A percentile compares a stretch with the other conserved stretches of the same genome.
Evolutionary conservation across 2,113 vertebrate species (phyloP).

Genomic region (Bombycilla garrulus): DNA sequence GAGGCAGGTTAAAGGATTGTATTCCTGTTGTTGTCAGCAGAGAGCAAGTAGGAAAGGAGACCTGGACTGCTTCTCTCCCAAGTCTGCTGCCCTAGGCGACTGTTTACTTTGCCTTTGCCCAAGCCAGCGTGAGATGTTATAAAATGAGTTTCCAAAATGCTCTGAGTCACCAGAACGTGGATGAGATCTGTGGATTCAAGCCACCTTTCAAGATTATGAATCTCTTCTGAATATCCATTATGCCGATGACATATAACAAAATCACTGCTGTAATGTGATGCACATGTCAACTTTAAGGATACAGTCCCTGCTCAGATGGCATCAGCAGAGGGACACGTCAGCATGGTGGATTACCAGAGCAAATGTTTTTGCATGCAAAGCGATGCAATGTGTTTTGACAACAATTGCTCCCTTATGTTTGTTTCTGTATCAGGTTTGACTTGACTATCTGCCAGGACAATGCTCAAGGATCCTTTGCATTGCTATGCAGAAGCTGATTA

Average conservation of each 20-base stretch:
- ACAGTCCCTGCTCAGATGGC: conserved; percentile 6
- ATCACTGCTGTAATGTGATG: conserved; percentile 35
- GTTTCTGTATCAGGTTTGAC: conserved; percentile 38
- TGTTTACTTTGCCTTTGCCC: conserved; percentile 42
- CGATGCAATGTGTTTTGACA: conserved; percentile 58
- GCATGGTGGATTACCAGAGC: conserved; percentile 63
- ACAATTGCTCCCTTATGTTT: conserved; percentile 48
- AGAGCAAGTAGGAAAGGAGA: background rate
- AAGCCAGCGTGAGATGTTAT: conserved; percentile 11
- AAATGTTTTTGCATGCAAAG: conserved; percentile 44
- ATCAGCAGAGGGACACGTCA: conserved; percentile 39
- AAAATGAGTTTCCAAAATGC: conserved; percentile 46
- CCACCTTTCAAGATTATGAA: conserved; percentile 52
- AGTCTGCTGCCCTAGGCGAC: background rate
- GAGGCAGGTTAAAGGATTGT: background rate
- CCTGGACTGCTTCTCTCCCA: background rate
- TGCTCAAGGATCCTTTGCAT: background rate
- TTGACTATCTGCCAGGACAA: conserved; percentile 20
- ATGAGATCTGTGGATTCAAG: conserved; percentile 31
- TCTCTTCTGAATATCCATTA: conserved; percentile 47
- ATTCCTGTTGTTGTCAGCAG: background rate
- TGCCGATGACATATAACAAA: conserved; percentile 25
- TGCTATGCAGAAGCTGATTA: conserved; percentile 34
- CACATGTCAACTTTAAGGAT: conserved; percentile 18
- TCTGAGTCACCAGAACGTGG: conserved; percentile 49